Evolutionary conservation across 2,888 invertebrate species (phyloP).

Genomic region (Anodontia alba): DNA sequence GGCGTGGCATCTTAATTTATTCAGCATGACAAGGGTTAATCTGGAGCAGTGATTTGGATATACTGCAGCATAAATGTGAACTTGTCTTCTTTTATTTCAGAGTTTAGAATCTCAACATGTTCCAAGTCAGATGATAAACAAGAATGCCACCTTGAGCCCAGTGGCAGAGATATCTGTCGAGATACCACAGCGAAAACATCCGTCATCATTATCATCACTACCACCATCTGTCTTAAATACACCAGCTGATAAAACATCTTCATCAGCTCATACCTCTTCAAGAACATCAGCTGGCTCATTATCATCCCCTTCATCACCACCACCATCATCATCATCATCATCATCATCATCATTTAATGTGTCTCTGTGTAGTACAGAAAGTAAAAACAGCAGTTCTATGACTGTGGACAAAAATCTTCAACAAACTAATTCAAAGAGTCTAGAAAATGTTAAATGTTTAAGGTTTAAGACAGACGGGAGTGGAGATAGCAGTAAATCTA

Average conservation of each 20-base stretch:
- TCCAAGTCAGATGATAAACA: not conserved
- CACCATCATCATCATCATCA: not conserved
- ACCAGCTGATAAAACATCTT: not conserved
- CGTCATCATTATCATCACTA: slow-evolving; percentile 5
- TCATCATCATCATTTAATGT: not conserved
- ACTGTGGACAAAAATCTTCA: not conserved
- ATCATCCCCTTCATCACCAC: not conserved
- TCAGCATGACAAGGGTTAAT: too few relatives aligned
- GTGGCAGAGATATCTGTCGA: not conserved
- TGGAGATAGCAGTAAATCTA: not conserved
- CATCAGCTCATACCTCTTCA: not conserved
- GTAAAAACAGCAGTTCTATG: not conserved
- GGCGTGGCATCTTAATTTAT: too few relatives aligned
- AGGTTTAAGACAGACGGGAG: not conserved
- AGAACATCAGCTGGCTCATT: not conserved
- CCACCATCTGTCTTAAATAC: not conserved
- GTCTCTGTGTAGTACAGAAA: not conserved
- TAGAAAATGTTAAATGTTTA: not conserved
- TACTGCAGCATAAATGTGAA: too few relatives aligned
- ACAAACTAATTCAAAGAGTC: not conserved
- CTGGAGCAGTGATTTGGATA: too few relatives aligned
- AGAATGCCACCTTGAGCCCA: not conserved
- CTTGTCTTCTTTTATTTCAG: not conserved
- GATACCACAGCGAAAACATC: slow-evolving; percentile 3
- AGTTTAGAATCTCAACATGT: not conserved